phyloP scores from a whole-genome alignment of 1,140 invertebrate species.

The Procambarus clarkii region DNA sequence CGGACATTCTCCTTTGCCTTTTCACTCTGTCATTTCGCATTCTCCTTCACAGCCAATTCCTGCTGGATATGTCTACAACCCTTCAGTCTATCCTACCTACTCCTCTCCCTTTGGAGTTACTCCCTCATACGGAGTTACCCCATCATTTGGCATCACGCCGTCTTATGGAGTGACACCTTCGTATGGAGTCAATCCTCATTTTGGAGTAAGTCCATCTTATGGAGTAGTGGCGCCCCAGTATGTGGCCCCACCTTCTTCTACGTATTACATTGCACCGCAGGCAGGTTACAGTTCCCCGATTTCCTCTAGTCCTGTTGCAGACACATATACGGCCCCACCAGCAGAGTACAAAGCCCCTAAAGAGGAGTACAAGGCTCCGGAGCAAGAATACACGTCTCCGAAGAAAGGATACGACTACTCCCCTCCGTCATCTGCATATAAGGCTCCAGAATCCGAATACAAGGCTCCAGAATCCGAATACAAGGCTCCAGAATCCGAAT shows the following conservation, averaged over 20 bases:
- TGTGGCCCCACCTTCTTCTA: slow-evolving; percentile 11
- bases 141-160: not conserved
- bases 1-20: not conserved
- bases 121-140: not conserved
- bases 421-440: slow-evolving; percentile 22
- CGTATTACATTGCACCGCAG: slow-evolving; percentile 1
- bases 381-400: slow-evolving; percentile 4
- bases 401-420: slow-evolving; percentile 31
- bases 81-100: not conserved
- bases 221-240: not conserved
- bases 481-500: slow-evolving; percentile 39
- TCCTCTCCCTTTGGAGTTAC: not conserved
- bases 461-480: slow-evolving; percentile 17
- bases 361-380: slow-evolving; percentile 7
- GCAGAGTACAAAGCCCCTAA: not conserved
- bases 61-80: not conserved
- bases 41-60: not conserved
- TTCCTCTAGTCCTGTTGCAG: not conserved
- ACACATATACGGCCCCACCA: not conserved
- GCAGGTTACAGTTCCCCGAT: not conserved
- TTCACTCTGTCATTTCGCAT: slow-evolving; percentile 3
- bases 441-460: slow-evolving; percentile 11
- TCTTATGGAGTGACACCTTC: not conserved
- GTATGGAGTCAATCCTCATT: not conserved
- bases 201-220: not conserved